Percentiles rank a stretch among this genome's conserved stretches.
Evolutionary conservation across 2,113 vertebrate genomes (phyloP).

Genomic region (Embiotoca jacksoni): DNA sequence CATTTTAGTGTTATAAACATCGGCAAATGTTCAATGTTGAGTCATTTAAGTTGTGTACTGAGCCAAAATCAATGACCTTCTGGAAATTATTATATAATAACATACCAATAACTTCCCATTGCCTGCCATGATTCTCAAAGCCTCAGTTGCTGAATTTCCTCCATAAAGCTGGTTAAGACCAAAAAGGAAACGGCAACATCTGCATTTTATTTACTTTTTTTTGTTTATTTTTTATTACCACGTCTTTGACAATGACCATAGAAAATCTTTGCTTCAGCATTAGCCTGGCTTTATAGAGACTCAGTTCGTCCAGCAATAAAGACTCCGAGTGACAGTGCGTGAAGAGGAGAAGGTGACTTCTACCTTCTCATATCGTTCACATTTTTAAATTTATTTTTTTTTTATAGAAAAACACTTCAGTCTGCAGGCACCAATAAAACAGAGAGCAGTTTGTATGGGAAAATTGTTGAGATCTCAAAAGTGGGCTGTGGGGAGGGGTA

Average conservation of each 20-base stretch:
- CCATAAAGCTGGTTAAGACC: not conserved
- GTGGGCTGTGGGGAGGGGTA: not conserved
- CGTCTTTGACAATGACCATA: not conserved
- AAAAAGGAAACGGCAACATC: not conserved
- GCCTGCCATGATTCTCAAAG: not conserved
- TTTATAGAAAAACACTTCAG: conserved; percentile 27
- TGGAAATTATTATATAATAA: not conserved
- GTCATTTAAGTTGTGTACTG: not conserved
- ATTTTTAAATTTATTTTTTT: not conserved
- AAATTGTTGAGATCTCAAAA: conserved; percentile 25
- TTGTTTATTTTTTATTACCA: too few relatives aligned
- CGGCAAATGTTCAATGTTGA: not conserved
- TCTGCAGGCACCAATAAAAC: conserved; percentile 51
- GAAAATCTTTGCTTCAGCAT: not conserved
- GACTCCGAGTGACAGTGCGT: not conserved
- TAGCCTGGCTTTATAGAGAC: not conserved
- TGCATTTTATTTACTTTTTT: not conserved
- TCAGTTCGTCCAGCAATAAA: not conserved
- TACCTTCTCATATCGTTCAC: not conserved
- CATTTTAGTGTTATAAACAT: not conserved
- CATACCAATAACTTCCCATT: not conserved
- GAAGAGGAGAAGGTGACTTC: not conserved
- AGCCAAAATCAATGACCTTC: conserved; percentile 12
- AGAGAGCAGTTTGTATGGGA: conserved; percentile 47
- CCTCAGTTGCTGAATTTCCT: not conserved